phyloP scores from a whole-genome alignment of 2,797 vertebrate species.

The Fratercula arctica region DNA sequence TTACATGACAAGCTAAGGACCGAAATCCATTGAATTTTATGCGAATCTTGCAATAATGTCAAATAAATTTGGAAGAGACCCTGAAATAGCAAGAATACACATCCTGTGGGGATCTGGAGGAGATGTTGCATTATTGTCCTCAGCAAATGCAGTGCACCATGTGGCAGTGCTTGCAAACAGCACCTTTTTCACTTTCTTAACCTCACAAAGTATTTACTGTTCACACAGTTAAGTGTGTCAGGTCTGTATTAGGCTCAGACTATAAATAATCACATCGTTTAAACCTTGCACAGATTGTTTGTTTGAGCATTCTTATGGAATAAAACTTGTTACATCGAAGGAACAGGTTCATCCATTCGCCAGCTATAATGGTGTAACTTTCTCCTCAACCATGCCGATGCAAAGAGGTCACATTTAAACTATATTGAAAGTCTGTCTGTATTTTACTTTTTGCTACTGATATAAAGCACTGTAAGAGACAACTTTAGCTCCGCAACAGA shows the following conservation, averaged over 20 bases:
- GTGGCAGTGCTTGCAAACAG: slow-evolving; percentile 58
- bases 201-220: slow-evolving; percentile 49
- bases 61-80: slow-evolving; percentile 24
- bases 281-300: slow-evolving; percentile 36
- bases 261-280: slow-evolving; percentile 61
- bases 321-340: slow-evolving; percentile 44
- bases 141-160: not conserved
- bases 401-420: slow-evolving; percentile 8
- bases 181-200: slow-evolving; percentile 51
- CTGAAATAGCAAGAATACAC: slow-evolving; percentile 35
- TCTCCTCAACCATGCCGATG: not conserved
- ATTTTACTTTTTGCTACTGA: not conserved
- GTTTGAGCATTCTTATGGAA: slow-evolving; percentile 39
- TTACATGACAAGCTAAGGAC: slow-evolving; percentile 40
- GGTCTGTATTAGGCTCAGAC: slow-evolving; percentile 10
- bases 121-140: slow-evolving; percentile 5
- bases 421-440: not conserved
- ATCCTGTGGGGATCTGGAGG: slow-evolving; percentile 31
- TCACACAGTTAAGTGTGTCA: slow-evolving; percentile 52
- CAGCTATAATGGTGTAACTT: not conserved
- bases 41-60: not conserved
- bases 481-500: not conserved
- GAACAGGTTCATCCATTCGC: not conserved
- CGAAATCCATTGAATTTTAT: slow-evolving; percentile 16
- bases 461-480: not conserved